phyloP scores from a whole-genome alignment of 30 jellyfish, hydroid and myxozoan species.

The Hydractinia echinata region DNA sequence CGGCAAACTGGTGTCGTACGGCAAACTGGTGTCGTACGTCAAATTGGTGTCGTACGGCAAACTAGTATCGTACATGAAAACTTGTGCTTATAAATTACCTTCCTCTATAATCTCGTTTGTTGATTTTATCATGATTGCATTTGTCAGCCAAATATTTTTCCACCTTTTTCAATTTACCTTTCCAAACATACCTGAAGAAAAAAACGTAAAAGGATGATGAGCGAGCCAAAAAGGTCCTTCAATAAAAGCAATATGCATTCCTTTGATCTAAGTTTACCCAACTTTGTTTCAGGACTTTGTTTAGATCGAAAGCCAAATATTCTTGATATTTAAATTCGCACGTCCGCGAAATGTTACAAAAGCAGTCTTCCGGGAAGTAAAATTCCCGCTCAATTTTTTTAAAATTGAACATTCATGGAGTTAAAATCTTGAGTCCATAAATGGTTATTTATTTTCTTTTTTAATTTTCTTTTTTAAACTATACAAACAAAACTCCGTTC shows the following conservation, averaged over 20 bases:
- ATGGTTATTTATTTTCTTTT: background rate
- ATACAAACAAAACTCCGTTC: no score
- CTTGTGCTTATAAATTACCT: slow-evolving; percentile 10
- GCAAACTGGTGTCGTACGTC: no score
- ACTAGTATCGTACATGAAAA: background rate
- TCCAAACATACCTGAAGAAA: slow-evolving; percentile 10
- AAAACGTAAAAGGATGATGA: background rate
- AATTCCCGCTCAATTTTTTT: no score
- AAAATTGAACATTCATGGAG: no score
- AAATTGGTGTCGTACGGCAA: no score
- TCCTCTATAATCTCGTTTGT: background rate
- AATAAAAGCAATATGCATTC: background rate
- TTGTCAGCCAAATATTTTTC: background rate
- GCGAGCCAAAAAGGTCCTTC: background rate
- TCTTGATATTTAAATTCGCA: no score
- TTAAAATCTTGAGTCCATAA: no score
- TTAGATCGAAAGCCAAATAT: background rate
- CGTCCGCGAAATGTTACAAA: no score
- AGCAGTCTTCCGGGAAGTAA: no score
- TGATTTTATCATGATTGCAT: background rate
- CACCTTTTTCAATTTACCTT: slow-evolving; percentile 18
- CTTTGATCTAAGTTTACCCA: background rate
- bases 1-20: no score
- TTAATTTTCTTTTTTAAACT: background rate
- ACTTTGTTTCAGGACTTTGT: background rate